Evolutionary conservation across 2,888 invertebrate genomes (phyloP), one percentile per base, ranked within the genome.

Genomic region (Oligia fasciuncula): DNA sequence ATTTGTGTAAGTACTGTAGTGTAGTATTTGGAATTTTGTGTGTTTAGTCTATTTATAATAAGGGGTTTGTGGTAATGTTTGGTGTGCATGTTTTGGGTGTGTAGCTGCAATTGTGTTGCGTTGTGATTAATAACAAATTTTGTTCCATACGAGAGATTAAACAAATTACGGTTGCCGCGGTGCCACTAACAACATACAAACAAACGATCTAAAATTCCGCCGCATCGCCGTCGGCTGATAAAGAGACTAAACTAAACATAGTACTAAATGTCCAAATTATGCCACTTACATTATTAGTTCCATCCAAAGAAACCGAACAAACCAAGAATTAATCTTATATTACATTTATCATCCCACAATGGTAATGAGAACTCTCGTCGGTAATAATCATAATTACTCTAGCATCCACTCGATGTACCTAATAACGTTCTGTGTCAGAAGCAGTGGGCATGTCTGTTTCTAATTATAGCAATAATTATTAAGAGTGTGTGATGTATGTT

Each of bases 381-480:
- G 35, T 3, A 35, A 35, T 35, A 35, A 35, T 35, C 35, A 35
- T 35, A 35, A 35, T 35, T 54, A 54, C 46, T 80, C 0, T 5
- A 35, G 23, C 23, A 17, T 35, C 40, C 71, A 71, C 71, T 65
- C 8, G 8, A 65, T 43, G 43, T 54, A 40, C 19, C 17, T 9
- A 63, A 63, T 35, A 63, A 63, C 35, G n/a, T 14, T 17, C 1
- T 46, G 3, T 54, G 70, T 23, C 65, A 1, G 63, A 23, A 40
- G 1, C 2, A 17, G 54, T 54, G 11, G 11, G 40, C 4, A 4
- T 70, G 17, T 62, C 35, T 17, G 40, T 14, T 57, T 49, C 40
- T 80, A 40, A 80, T 79, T 57, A 79, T 23, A 71, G 35, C n/a
- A 35, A 71, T 69, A 60, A 68, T 17, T 67, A 46, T 62, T 43